phyloP scores from a whole-genome alignment of 53 echinoderm and acorn worm species.

The Holothuria leucospilota region DNA sequence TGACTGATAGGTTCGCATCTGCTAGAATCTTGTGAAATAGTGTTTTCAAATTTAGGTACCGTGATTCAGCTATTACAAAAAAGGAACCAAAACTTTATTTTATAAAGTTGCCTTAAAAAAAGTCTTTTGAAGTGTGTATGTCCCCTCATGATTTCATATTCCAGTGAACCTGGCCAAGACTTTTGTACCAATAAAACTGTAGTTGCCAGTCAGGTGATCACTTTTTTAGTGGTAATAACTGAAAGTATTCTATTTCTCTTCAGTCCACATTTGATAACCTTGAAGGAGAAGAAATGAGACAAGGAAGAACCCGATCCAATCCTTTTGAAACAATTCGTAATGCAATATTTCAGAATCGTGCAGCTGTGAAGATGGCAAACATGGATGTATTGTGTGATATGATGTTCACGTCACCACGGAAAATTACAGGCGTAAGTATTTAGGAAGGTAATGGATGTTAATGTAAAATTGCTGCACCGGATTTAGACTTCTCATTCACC shows the following conservation, averaged over 20 bases:
- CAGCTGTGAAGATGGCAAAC: slow-evolving; percentile 99
- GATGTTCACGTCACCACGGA: slow-evolving; percentile 90
- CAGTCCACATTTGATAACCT: slow-evolving; percentile 90
- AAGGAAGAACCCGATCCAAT: slow-evolving; percentile 92
- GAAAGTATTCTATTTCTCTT: neutral
- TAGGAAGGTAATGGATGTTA: no score
- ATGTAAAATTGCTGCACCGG: no score
- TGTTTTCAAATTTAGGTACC: no score
- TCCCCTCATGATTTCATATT: neutral
- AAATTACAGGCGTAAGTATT: slow-evolving; percentile 75
- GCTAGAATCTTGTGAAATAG: no score
- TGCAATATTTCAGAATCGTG: slow-evolving; percentile 91
- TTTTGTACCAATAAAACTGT: neutral
- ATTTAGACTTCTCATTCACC: no score
- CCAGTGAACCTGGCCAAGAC: neutral
- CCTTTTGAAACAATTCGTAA: slow-evolving; percentile 93
- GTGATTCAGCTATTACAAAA: no score
- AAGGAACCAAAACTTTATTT: no score
- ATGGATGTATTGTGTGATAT: slow-evolving; percentile 90
- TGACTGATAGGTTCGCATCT: no score
- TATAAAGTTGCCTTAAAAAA: no score
- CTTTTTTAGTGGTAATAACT: neutral
- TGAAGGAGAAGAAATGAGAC: slow-evolving; percentile 98
- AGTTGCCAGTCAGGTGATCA: neutral
- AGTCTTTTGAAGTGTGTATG: no score